Evolutionary conservation across 2,888 invertebrate genomes (phyloP).

Genomic region (Operophtera brumata): DNA sequence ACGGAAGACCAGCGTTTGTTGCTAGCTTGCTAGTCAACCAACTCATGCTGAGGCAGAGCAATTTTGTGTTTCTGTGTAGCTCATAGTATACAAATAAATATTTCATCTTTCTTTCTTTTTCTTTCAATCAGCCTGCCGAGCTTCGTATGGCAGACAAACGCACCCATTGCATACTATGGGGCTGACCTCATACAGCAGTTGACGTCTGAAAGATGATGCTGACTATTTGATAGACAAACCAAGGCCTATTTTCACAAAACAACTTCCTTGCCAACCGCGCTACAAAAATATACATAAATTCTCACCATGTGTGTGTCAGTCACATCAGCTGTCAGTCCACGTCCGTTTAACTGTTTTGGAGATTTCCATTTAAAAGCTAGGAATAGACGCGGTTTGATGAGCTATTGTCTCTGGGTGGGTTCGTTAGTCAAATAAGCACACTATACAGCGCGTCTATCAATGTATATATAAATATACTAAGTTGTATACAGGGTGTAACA

Average conservation of each 20-base stretch:
- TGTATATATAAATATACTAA: background rate
- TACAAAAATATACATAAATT: conserved; percentile 10
- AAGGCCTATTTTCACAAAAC: background rate
- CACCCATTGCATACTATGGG: too few relatives aligned
- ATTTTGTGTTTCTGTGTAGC: too few relatives aligned
- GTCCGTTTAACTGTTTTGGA: background rate
- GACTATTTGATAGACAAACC: background rate
- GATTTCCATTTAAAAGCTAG: background rate
- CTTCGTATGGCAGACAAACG: too few relatives aligned
- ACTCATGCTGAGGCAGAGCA: too few relatives aligned
- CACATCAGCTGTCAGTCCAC: conserved; percentile 17
- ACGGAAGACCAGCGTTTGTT: too few relatives aligned
- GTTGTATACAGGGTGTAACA: too few relatives aligned
- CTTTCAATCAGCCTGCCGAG: too few relatives aligned
- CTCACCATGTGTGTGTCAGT: conserved; percentile 16
- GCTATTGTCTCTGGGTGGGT: conserved; percentile 3
- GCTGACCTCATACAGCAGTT: too few relatives aligned
- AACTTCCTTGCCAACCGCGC: conserved; percentile 1
- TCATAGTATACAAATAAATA: too few relatives aligned
- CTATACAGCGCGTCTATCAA: background rate
- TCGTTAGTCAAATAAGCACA: background rate
- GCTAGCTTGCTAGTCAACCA: too few relatives aligned
- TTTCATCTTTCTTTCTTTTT: too few relatives aligned
- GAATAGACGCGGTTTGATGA: background rate
- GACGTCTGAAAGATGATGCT: too few relatives aligned